phyloP scores from a whole-genome alignment of 2,113 vertebrate species.

The Tragulus kanchil region DNA sequence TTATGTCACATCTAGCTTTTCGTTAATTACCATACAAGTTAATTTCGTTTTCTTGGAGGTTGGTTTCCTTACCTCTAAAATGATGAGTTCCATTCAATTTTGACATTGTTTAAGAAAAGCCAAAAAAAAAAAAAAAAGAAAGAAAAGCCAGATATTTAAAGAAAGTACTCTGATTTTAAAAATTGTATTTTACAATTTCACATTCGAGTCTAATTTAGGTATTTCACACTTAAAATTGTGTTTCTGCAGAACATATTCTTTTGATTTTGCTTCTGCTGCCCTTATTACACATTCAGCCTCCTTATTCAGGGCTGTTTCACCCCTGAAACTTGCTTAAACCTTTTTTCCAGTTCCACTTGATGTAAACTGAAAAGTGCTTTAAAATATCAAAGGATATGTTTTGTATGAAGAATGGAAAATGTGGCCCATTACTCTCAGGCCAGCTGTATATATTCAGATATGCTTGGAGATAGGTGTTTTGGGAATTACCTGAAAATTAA shows the following conservation, averaged over 20 bases:
- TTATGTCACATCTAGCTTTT: background rate
- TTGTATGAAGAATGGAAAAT: constrained; percentile 12
- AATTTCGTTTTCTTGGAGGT: background rate
- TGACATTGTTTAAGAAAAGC: constrained; percentile 11
- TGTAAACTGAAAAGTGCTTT: constrained; percentile 18
- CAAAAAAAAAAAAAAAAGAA: background rate
- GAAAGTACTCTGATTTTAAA: background rate
- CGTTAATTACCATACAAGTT: background rate
- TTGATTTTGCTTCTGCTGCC: background rate
- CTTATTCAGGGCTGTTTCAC: background rate
- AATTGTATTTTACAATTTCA: background rate
- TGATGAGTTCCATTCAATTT: background rate
- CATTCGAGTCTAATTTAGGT: background rate
- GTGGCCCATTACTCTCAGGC: background rate
- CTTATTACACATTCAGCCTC: background rate
- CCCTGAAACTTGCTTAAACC: background rate
- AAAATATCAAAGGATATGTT: constrained; percentile 32
- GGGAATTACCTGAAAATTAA: constrained; percentile 8
- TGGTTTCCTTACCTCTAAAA: background rate
- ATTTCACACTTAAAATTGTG: background rate
- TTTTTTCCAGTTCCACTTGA: background rate
- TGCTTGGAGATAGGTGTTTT: background rate
- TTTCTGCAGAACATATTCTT: background rate
- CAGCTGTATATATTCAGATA: background rate
- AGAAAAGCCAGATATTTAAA: background rate